Evolutionary conservation across 2,888 invertebrate genomes (phyloP).

Genomic region (Macrosoma leucophasiata): DNA sequence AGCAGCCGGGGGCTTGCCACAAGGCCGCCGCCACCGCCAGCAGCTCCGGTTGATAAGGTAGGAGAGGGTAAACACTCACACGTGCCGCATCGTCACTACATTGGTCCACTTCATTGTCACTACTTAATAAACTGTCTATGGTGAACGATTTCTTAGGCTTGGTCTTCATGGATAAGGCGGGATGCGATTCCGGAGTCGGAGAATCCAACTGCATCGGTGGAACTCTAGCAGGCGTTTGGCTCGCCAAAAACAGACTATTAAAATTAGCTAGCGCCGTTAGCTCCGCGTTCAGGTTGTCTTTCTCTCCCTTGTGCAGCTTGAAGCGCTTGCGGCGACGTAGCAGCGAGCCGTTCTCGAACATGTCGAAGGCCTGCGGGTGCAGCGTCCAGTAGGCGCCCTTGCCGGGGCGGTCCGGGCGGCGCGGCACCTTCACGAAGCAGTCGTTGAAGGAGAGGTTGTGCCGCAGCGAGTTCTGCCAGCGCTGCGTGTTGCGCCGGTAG

Average conservation of each 20-base stretch:
- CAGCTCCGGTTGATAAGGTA: slow-evolving; percentile 34
- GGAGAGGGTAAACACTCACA: slow-evolving; percentile 24
- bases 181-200: slow-evolving; percentile 24
- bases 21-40: slow-evolving; percentile 40
- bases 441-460: slow-evolving; percentile 98
- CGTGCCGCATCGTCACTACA: slow-evolving; percentile 34
- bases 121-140: slow-evolving; percentile 88
- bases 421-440: slow-evolving; percentile 94
- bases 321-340: slow-evolving; percentile 87
- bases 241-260: slow-evolving; percentile 76
- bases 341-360: slow-evolving; percentile 93
- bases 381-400: slow-evolving; percentile 92
- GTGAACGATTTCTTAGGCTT: slow-evolving; percentile 84
- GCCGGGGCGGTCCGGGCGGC: slow-evolving; percentile 86
- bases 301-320: slow-evolving; percentile 91
- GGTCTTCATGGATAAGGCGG: slow-evolving; percentile 13
- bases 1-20: slow-evolving; percentile 33
- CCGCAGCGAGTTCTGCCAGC: slow-evolving; percentile 88
- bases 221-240: slow-evolving; percentile 33
- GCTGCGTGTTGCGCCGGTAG: slow-evolving; percentile 90
- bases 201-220: slow-evolving; percentile 36
- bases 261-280: slow-evolving; percentile 78
- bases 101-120: slow-evolving; percentile 66
- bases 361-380: slow-evolving; percentile 87
- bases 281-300: slow-evolving; percentile 77